Evolutionary conservation across 2,888 invertebrate species (phyloP), one percentile per base, ranked within the genome.

Genomic region (Eristalinus aeneus): DNA sequence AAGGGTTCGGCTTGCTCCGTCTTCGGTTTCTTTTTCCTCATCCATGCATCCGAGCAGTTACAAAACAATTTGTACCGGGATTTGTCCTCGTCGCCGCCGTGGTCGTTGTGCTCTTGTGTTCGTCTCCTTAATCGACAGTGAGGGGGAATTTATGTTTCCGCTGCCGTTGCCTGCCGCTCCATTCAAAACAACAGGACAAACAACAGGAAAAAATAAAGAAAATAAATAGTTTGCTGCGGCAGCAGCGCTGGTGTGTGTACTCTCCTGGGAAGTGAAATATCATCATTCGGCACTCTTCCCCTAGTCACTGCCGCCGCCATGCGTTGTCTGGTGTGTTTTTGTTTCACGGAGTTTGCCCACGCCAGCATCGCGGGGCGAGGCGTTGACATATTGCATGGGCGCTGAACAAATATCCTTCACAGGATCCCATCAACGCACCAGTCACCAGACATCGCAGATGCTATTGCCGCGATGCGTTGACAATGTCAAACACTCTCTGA

Each of bases 141-240:
- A 82, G 77, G 56, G 77, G 73, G 71, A 78, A 86, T 86, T 82
- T 78, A 86, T 86, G 86, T 82, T 86, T 86, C 86, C 86, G 85
- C 58, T 73, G 76, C 63, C 72, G 61, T 34, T 60, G 23, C 10
- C 60, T 32, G 20, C 39, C 36, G 64, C 56, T 27, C 36, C 54
- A 64, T 67, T 65, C 46, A 54, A 72, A 73, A 73, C 11, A 75
- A n/a, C n/a, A 82, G 73, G 82, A 82, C 77, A 74, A 71, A 74
- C 65, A 81, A 76, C 68, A 73, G 74, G 34, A 60, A 73, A 76
- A 54, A 54, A 69, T 20, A 31, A 80, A 63, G 68, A 81, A 86
- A 82, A 86, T 69, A 82, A 82, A 86, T 77, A 77, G 81, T 82
- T 61, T 82, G 69, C 73, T 3, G 27, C 27, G 27, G 27, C 73